Base-by-base conservation (phyloP, 1,140 invertebrate species). In the Archivesica marissinica region DNA sequence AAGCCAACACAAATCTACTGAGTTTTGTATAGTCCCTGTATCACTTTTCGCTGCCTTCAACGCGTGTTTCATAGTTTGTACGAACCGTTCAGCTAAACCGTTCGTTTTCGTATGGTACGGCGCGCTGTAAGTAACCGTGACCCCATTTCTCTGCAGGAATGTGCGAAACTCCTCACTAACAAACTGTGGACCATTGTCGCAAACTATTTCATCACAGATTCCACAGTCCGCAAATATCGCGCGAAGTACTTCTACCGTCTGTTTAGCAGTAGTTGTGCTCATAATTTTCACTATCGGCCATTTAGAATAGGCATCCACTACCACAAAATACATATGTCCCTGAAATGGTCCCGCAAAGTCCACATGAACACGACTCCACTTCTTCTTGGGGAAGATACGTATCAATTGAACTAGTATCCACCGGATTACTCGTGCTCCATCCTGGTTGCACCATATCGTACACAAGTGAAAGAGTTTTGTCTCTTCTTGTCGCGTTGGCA, bases 341-440 rank as follows among this genome's bases (percentile, higher is more conserved):
- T 33, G n/a, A 56, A 94, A 92, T 44, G 82, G 85, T 23, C 79
- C 85, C 0, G 85, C 88, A 35, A 79, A 90, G 70, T 90, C 88
- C 11, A 87, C 70, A 39, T 90, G 88, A 20, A 90, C 44, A 17
- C 85, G 6, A 33, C 80, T 44, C 86, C 88, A 88, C 3, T 75
- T 56, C 54, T 52, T 61, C 0, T 23, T 38, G 17, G 85, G 86
- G 11, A n/a, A 85, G 44, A 47, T 9, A 9, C 17, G 44, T 7
- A 47, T 7, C 44, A 9, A 9, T 17, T 47, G 44, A 17, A 9
- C 7, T 17, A 9, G 44, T 17, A 47, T 17, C 44, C 17, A 47
- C 44, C 17, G 44, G 44, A 9, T 47, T 47, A 47, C 44, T 9
- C 7, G 7, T 47, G 7, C 44, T 17, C 44, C 44, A 47, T 47